A percentile compares a stretch with the other conserved stretches of the same genome.
These are phyloP conservation scores for Charina bottae DNA, from an alignment of 2,113 vertebrate species.

Conservation along the genomic window DNA sequence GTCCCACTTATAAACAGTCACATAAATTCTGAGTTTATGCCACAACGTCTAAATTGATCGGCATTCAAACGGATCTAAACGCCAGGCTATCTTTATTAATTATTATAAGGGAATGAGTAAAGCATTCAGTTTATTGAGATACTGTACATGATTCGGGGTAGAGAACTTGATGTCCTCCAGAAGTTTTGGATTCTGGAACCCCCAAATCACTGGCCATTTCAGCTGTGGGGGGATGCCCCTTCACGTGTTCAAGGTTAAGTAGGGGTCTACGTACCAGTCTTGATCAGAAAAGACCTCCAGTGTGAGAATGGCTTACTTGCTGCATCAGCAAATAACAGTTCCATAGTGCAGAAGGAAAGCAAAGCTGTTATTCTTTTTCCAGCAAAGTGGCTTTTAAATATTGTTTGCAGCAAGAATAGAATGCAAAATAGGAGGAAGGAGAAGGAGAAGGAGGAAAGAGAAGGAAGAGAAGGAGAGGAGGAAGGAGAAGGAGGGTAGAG, in stretches of 20 bases:
- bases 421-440: not conserved
- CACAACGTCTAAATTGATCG: too few species aligned
- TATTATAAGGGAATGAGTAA: not conserved
- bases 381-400: not conserved
- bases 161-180: not conserved
- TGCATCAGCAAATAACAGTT: not conserved
- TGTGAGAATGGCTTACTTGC: not conserved
- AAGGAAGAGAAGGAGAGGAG: too few species aligned
- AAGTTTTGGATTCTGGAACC: not conserved
- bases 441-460: too few species aligned
- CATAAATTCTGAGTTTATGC: not conserved
- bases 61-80: not conserved
- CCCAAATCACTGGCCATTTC: not conserved
- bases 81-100: too few species aligned
- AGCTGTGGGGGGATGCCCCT: not conserved
- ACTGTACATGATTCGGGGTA: not conserved
- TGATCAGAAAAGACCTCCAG: not conserved
- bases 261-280: not conserved
- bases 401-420: not conserved
- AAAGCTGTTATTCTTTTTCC: too few species aligned
- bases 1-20: too few species aligned
- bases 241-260: not conserved
- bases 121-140: not conserved
- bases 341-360: not conserved
- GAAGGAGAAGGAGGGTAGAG: too few species aligned